Percentiles rank a stretch among this genome's conserved stretches.
Conservation (phyloP, 1,140 invertebrate genomes). For the Armadillidium nasatum region DNA sequence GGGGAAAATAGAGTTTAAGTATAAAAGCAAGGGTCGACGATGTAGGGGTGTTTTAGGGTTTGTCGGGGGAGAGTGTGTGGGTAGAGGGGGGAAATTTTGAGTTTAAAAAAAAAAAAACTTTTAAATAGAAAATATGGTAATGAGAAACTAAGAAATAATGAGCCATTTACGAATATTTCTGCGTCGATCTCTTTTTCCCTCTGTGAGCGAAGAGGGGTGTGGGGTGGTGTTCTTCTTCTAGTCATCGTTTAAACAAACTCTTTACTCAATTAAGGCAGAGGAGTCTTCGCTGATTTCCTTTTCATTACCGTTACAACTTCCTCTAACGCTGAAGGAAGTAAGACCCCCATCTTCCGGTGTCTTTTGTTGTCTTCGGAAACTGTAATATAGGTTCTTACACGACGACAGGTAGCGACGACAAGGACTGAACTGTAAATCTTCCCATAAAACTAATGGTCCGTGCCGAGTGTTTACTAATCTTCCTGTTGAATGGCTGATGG, state of each 20-base stretch:
- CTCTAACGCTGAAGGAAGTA: not conserved
- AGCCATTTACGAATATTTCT: constrained; percentile 5
- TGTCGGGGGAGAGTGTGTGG: too few species aligned
- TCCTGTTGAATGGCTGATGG: constrained; percentile 33
- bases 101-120: not conserved
- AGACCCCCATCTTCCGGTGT: not conserved
- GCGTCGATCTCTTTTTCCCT: not conserved
- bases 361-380: constrained; percentile 2
- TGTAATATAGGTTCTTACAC: not conserved
- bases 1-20: too few species aligned
- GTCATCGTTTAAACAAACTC: constrained; percentile 9
- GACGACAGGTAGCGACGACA: constrained; percentile 33
- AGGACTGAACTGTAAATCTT: constrained; percentile 45
- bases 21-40: too few species aligned
- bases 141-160: constrained; percentile 4
- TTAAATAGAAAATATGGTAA: constrained; percentile 8
- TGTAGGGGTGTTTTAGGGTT: too few species aligned
- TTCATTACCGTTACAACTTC: constrained; percentile 12
- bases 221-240: too few species aligned
- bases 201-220: too few species aligned
- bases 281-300: not conserved
- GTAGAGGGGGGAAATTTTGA: not conserved
- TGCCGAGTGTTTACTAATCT: constrained; percentile 45
- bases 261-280: constrained; percentile 11
- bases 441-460: constrained; percentile 45